Base-by-base conservation (phyloP, 2,113 vertebrate genomes). In the Siniperca knerii region DNA sequence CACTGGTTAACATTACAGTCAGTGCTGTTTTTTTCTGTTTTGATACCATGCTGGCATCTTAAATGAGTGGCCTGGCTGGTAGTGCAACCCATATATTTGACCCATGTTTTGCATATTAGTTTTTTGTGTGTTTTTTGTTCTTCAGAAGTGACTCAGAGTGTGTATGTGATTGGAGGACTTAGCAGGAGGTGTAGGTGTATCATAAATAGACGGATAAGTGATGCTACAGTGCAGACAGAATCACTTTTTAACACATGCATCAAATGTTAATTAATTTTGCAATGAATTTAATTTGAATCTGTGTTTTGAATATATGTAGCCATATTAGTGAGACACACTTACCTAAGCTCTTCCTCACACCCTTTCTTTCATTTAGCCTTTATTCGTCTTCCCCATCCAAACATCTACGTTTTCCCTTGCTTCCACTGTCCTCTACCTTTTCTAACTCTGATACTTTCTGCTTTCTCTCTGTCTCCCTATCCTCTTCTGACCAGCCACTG, bases 401-500 rank as follows among this genome's bases (percentile, higher is more conserved):
- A 25, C 21, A 66, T 21, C n/a, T 8, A 61, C 20, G 12, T 37
- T 64, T 11, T 29, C 3, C 23, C 23, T 62, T 18, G 5, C 6
- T 16, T 65, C 33, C 0, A 2, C 4, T 12, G 0, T 58, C 54
- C n/a, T 79, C 44, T 33, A 2, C 54, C 54, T n/a, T 69, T 73
- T 76, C 20, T 71, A 0, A 8, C 16, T 76, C 60, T 18, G 9
- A 23, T 54, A 37, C 23, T 73, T 35, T 66, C 13, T 66, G 16
- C 65, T 57, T n/a, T 57, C 35, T 21, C 46, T 68, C 40, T 18
- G 25, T 68, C 64, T 78, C 25, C 21, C 33, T 67, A 46, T 74
- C 72, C 50, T 60, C 57, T 29, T 79, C 79, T 87, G 77, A 75
- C 82, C 80, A 79, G 70, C 71, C 42, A 48, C 55, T 92, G 86